phyloP scores from a whole-genome alignment of 2,888 invertebrate genomes.

The Leptarthrus brevirostris region DNA sequence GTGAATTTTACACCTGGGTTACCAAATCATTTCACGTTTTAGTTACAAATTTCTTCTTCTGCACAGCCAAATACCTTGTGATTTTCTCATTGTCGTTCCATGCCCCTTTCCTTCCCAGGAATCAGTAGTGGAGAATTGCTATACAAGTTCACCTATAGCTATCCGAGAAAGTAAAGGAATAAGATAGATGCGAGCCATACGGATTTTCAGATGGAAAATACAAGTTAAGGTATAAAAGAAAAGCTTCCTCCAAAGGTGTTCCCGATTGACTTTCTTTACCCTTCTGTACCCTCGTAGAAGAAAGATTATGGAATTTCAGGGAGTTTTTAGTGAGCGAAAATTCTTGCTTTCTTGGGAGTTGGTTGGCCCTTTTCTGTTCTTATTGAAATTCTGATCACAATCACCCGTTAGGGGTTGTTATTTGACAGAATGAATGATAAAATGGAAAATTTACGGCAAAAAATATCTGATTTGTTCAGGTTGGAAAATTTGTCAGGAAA shows the following conservation, averaged over 20 bases:
- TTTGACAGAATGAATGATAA: constrained; percentile 46
- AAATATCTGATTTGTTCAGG: constrained; percentile 18
- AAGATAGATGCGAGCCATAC: too few relatives aligned
- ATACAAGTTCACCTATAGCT: background rate
- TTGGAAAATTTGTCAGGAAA: background rate
- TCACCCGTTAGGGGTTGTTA: constrained; percentile 15
- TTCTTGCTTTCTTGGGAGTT: background rate
- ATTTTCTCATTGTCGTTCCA: too few relatives aligned
- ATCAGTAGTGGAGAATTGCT: background rate
- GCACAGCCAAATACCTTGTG: too few relatives aligned
- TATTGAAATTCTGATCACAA: constrained; percentile 47
- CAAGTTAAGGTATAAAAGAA: background rate
- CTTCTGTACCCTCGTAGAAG: background rate
- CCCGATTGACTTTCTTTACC: background rate
- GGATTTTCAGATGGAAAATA: background rate
- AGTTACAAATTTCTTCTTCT: constrained; percentile 41
- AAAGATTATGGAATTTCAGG: background rate
- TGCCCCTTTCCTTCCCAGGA: too few relatives aligned
- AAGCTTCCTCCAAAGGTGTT: background rate
- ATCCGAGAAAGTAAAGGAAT: too few relatives aligned
- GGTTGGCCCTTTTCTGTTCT: constrained; percentile 11
- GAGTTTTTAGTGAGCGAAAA: background rate
- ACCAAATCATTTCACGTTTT: constrained; percentile 46
- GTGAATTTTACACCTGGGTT: constrained; percentile 48
- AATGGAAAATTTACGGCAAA: constrained; percentile 20